These are phyloP conservation scores for Suricata suricatta DNA, from an alignment of 2,113 vertebrate species.

Conservation along the genomic window DNA sequence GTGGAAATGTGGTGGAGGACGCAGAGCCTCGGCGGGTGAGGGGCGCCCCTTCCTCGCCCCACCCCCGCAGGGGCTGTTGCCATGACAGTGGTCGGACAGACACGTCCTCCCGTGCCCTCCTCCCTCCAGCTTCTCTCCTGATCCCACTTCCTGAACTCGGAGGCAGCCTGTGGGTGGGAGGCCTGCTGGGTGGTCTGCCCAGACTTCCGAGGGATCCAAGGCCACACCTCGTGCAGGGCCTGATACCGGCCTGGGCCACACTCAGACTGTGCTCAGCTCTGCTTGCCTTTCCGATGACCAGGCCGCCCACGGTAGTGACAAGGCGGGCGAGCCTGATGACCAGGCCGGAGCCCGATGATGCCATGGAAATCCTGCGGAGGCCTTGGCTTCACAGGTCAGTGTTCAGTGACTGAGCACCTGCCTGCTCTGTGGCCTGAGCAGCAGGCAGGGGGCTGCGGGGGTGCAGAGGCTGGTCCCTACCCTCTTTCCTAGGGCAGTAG, in stretches of 20 bases:
- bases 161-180: conserved; percentile 62
- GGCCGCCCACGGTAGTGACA: not conserved
- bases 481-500: fast-evolving
- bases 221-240: conserved; percentile 63
- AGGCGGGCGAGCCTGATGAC: not conserved
- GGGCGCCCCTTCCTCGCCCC: not conserved
- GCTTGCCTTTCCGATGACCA: conserved; percentile 6
- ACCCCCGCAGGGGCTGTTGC: conserved; percentile 18
- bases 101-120: not conserved
- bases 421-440: not conserved
- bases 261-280: conserved; percentile 32
- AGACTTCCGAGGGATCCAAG: conserved; percentile 31
- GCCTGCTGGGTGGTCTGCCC: conserved; percentile 74
- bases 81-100: not conserved
- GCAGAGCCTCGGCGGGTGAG: fast-evolving
- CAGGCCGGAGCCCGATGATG: not conserved
- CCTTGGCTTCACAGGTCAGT: not conserved
- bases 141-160: conserved; percentile 64
- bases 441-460: not conserved
- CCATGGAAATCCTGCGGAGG: not conserved
- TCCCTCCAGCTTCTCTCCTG: not conserved
- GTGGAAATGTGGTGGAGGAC: conserved; percentile 5
- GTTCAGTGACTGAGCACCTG: not conserved
- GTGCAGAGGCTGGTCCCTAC: not conserved
- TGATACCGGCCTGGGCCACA: not conserved